Conservation (phyloP, 2,888 invertebrate species). For the Chydorus sphaericus region DNA sequence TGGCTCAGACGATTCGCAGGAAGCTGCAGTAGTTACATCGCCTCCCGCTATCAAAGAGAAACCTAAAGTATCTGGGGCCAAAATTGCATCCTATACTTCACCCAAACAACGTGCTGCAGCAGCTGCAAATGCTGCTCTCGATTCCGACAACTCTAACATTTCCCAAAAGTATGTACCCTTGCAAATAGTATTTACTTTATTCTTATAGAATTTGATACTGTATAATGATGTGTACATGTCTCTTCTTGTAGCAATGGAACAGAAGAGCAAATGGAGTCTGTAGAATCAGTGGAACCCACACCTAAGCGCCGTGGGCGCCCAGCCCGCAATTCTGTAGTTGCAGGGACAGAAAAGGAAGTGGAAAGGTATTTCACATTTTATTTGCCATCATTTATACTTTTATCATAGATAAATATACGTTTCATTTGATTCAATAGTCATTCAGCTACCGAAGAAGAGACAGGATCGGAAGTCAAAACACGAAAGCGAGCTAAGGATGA, state of each 20-base stretch:
- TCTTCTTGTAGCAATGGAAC: neutral
- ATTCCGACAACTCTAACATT: neutral
- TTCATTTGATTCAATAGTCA: neutral
- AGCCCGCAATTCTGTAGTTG: neutral
- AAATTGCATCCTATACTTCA: slow-evolving; percentile 8
- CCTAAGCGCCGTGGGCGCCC: slow-evolving; percentile 1
- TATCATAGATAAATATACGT: neutral
- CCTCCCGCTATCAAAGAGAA: neutral
- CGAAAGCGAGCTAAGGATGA: slow-evolving; percentile 2
- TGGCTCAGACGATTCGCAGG: neutral
- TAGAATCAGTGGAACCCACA: neutral
- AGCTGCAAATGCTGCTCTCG: neutral
- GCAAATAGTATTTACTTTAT: neutral
- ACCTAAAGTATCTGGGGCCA: neutral
- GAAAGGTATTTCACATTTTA: neutral
- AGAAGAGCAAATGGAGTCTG: neutral
- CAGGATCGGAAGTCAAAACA: neutral
- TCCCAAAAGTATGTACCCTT: neutral
- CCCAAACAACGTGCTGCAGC: slow-evolving; percentile 10
- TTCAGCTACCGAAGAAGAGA: neutral
- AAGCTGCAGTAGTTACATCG: too few relatives aligned
- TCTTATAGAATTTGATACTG: neutral
- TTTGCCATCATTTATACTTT: neutral
- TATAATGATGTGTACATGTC: neutral
- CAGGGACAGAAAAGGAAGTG: neutral